Base-by-base conservation (phyloP, 2,888 invertebrate species). In the Lasioglossum oenotherae region DNA sequence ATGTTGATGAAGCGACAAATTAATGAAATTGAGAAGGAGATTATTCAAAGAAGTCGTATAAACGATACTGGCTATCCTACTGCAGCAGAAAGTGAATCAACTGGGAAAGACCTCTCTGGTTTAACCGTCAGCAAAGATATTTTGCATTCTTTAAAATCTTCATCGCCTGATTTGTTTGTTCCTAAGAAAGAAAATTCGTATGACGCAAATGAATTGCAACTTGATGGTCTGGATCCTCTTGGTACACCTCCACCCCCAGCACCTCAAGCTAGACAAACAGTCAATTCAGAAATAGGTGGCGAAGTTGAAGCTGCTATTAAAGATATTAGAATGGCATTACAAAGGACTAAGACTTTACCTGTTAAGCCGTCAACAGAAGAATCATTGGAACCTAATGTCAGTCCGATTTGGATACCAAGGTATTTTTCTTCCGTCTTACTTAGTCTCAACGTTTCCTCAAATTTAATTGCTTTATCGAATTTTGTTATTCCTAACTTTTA, bases 251-350 rank as follows among this genome's bases (percentile, higher is more conserved):
- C 95, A 23, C 95, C 95, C 0, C 95, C 95, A 1, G 95, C 95
- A 4, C 95, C 95, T 0, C 95, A 95, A 49, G 92, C 94, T 72
- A 93, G 94, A 49, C 94, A 94, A 84, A 94, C 92, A 44, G 93
- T 95, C n/a, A 93, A 89, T 78, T 85, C 92, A 72, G 93, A 94
- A 57, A 91, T 92, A 73, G 93, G 93, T 27, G 94, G 93, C 12
- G 95, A 95, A 81, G 95, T 96, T 87, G 96, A 97, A 94, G 97
- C 98, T 91, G 97, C 98, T 64, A 97, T 98, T 92, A 98, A 98
- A 94, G 98, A 98, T 91, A 98, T 98, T 91, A 97, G 98, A 78
- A 97, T 98, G 92, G 97, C 97, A 87, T 95, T 98, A 88, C 98
- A 97, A 95, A 96, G 97, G 95, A 97, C 97, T 80, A 97, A 97